A percentile compares a stretch with the other conserved stretches of the same genome.
phyloP scores from a whole-genome alignment of 2,113 vertebrate genomes.

The Prunella fulvescens region DNA sequence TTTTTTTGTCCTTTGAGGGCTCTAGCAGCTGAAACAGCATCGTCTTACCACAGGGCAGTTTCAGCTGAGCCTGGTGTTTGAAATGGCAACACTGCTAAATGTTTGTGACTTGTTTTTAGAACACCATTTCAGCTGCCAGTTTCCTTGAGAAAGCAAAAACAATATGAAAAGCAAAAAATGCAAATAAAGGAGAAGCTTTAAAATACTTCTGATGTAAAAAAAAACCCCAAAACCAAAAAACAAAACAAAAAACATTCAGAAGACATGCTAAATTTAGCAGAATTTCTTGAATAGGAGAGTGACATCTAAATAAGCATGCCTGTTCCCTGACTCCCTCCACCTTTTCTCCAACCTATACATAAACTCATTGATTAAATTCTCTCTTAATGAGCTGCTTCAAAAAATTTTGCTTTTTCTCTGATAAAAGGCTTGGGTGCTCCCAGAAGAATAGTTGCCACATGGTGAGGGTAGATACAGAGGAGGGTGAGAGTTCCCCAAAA shows the following conservation, averaged over 20 bases:
- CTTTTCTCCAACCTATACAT: neutral
- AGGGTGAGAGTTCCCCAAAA: neutral
- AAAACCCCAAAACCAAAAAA: neutral
- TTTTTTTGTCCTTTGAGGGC: conserved; percentile 49
- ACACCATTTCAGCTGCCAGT: conserved; percentile 18
- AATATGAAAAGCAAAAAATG: conserved; percentile 1
- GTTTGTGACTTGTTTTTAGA: conserved; percentile 53
- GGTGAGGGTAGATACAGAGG: too few species aligned
- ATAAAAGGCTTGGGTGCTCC: neutral
- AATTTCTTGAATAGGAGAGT: neutral
- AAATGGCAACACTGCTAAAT: conserved; percentile 34
- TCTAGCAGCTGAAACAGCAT: conserved; percentile 58
- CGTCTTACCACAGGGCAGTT: neutral
- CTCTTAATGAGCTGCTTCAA: neutral
- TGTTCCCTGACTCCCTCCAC: neutral
- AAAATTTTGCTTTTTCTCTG: neutral
- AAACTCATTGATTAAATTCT: neutral
- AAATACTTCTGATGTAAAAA: neutral
- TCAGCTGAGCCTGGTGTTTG: conserved; percentile 47
- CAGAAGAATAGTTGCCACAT: neutral
- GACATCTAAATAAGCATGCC: neutral
- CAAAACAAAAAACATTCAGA: neutral
- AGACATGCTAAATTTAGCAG: neutral
- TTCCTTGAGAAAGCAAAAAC: conserved; percentile 50
- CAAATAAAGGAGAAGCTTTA: conserved; percentile 22